These are phyloP conservation scores for Apodemia hepburni DNA, from an alignment of 2,888 invertebrate genomes.

Conservation along the genomic window DNA sequence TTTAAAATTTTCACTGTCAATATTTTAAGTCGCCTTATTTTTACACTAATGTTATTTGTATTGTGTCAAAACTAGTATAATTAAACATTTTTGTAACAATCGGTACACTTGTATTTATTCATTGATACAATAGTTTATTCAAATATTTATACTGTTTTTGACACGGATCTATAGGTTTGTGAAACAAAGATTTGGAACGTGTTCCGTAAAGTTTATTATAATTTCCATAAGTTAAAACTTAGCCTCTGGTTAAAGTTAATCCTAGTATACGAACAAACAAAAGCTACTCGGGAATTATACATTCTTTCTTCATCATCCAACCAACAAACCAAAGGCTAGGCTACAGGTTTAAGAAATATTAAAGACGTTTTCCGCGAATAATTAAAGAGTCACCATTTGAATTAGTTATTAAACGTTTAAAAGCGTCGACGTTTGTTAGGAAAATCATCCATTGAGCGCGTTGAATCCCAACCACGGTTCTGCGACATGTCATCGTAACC, in stretches of 20 bases:
- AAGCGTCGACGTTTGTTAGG: conserved; percentile 84
- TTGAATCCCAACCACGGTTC: conserved; percentile 79
- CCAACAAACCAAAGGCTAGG: conserved; percentile 8
- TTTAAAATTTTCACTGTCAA: neutral
- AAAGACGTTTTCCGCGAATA: neutral
- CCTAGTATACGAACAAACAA: neutral
- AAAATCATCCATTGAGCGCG: conserved; percentile 81
- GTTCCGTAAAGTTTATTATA: neutral
- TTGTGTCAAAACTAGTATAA: conserved; percentile 8
- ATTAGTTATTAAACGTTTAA: conserved; percentile 46
- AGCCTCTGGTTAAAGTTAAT: conserved; percentile 6
- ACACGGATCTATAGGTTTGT: neutral
- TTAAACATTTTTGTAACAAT: no score
- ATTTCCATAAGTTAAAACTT: conserved; percentile 5
- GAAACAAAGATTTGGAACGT: neutral
- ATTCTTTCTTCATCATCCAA: neutral
- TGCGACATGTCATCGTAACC: conserved; percentile 72
- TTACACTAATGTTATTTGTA: neutral
- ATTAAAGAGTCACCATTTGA: neutral
- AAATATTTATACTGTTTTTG: neutral
- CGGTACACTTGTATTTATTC: neutral
- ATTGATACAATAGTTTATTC: neutral
- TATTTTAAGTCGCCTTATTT: conserved; percentile 10
- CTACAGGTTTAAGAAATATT: neutral
- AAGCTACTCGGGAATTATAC: neutral